Evolutionary conservation across 2,797 vertebrate genomes (phyloP), one percentile per base, ranked within the genome.

Genomic region (Pipistrellus kuhlii): DNA sequence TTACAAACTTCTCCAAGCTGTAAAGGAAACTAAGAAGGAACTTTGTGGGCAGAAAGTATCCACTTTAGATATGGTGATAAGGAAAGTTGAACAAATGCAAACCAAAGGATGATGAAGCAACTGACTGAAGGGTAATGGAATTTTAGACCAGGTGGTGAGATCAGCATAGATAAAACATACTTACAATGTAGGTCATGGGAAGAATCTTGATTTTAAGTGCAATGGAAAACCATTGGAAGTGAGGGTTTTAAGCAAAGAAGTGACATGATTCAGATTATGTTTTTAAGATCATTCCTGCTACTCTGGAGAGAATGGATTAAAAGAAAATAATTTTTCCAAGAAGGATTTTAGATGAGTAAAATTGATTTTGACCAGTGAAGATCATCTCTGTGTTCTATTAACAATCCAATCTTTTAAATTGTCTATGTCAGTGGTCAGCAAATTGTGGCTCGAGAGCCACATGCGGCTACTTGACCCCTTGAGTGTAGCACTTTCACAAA

Each of bases 21-120:
- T 32, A 80, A 94, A 93, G 21, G 48, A 94, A 94, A 95, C 46
- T 71, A 84, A 69, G 17, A 75, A 71, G 35, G n/a, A 32, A 77
- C 30, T 81, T 8, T 53, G 18, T 9, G 14, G 25, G 57, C 57
- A 92, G 25, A 55, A 94, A 82, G 15, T n/a, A 5, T 18, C 84
- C 66, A 48, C 59, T 90, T 90, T 51, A 88, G 64, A 88, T n/a
- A 64, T 0, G 11, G 75, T 53, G 48, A 66, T 83, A 77, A 66
- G 35, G 32, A 75, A 84, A 93, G 46, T 2, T 85, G 41, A 92
- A 85, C 51, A 62, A 90, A 77, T 77, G 32, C 51, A 90, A 55
- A 84, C 46, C 66, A 77, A 35, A 13, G 9, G 51, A 44, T 32
- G 57, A 84, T 25, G 32, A 46, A 7, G 0, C 12, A 64, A 20